Conservation (phyloP, 2,797 vertebrate genomes). For the Rachycentron canadum region DNA sequence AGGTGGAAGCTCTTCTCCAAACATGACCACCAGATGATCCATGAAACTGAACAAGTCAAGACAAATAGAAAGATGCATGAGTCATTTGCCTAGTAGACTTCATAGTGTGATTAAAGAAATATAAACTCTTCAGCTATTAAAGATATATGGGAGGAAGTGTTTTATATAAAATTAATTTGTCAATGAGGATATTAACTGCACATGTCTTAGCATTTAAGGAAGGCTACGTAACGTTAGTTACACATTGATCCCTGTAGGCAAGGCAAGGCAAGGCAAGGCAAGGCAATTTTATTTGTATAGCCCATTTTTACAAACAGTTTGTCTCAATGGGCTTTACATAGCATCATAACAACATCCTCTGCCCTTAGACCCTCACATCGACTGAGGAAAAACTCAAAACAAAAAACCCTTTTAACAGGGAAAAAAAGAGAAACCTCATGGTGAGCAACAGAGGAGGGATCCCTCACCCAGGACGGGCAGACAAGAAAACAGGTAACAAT, state of each 20-base stretch:
- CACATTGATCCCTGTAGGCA: neutral
- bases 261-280: too few species aligned
- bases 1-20: slow-evolving; percentile 91
- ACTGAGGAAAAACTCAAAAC: too few species aligned
- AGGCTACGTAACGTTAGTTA: neutral
- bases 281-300: too few species aligned
- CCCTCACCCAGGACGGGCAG: too few species aligned
- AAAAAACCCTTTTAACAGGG: too few species aligned
- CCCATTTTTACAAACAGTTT: too few species aligned
- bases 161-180: neutral
- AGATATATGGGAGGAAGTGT: neutral
- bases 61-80: neutral
- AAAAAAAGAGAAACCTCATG: too few species aligned
- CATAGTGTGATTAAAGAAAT: neutral
- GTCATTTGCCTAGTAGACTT: neutral
- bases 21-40: slow-evolving; percentile 94
- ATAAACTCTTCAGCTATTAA: neutral
- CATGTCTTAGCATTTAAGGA: neutral
- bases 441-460: too few species aligned
- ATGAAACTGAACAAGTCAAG: slow-evolving; percentile 84
- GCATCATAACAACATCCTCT: too few species aligned
- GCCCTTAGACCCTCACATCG: too few species aligned
- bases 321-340: too few species aligned
- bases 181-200: neutral
- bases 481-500: too few species aligned